phyloP scores from a whole-genome alignment of 2,797 vertebrate species.

The Psittacula derbiana region DNA sequence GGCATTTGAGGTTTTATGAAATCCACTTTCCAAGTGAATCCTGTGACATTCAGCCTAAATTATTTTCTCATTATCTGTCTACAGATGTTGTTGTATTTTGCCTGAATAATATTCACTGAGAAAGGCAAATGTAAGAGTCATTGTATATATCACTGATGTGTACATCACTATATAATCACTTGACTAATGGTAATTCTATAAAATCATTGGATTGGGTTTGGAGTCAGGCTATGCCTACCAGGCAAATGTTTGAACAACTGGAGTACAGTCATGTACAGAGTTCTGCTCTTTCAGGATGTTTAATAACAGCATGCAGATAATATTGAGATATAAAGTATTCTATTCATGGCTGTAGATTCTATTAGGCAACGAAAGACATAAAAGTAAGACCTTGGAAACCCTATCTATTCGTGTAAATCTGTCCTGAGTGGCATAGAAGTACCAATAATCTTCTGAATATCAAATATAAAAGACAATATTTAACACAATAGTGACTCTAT shows the following conservation, averaged over 20 bases:
- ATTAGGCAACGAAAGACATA: background rate
- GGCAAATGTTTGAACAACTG: background rate
- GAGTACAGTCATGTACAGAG: background rate
- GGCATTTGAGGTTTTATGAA: background rate
- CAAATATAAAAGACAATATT: background rate
- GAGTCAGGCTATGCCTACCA: background rate
- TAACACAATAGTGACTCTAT: background rate
- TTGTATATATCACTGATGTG: background rate
- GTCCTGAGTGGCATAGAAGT: background rate
- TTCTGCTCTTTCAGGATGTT: background rate
- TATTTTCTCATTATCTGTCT: background rate
- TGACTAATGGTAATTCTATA: background rate
- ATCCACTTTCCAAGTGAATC: background rate
- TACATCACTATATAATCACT: background rate
- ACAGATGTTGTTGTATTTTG: background rate
- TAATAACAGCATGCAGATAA: background rate
- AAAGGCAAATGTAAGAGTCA: background rate
- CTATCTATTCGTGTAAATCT: background rate
- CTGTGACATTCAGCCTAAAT: background rate
- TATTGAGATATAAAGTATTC: background rate
- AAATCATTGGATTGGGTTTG: background rate
- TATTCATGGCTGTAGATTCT: background rate
- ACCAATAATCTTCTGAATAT: background rate
- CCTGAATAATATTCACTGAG: background rate
- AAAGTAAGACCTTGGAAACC: background rate